Conservation (phyloP, 2,113 vertebrate species). For the Mirounga angustirostris region DNA sequence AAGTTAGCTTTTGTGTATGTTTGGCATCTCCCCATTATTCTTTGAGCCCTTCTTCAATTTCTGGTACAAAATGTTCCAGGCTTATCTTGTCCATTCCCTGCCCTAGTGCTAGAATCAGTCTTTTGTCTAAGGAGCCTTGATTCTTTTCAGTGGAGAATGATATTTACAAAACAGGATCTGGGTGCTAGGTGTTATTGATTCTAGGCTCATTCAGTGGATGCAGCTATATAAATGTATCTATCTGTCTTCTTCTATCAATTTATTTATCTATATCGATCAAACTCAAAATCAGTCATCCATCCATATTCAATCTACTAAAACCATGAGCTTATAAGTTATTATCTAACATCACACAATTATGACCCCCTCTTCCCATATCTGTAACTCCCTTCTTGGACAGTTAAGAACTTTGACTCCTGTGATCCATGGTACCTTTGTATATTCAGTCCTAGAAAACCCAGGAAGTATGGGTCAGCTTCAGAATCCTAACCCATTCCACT, state of each 20-base stretch:
- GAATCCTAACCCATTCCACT: neutral
- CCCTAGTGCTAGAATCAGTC: neutral
- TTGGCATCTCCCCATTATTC: neutral
- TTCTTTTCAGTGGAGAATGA: neutral
- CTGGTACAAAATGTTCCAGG: neutral
- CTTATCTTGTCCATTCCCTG: neutral
- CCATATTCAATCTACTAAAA: neutral
- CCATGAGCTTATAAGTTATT: neutral
- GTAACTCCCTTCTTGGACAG: neutral
- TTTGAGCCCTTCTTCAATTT: neutral
- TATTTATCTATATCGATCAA: neutral
- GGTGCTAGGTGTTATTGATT: neutral
- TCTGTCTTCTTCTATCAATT: neutral
- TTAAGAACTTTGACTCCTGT: neutral
- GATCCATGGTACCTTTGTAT: neutral
- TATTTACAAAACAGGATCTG: slow-evolving; percentile 16
- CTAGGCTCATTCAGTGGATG: neutral
- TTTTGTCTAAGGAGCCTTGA: neutral
- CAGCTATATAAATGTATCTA: neutral
- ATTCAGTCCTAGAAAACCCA: neutral
- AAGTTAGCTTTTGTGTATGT: neutral
- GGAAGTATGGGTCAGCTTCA: neutral
- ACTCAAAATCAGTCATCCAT: neutral
- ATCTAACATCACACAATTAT: neutral
- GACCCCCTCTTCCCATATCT: neutral